Conservation (phyloP, 2,888 invertebrate genomes). For the Phyllotreta cruciferae region DNA sequence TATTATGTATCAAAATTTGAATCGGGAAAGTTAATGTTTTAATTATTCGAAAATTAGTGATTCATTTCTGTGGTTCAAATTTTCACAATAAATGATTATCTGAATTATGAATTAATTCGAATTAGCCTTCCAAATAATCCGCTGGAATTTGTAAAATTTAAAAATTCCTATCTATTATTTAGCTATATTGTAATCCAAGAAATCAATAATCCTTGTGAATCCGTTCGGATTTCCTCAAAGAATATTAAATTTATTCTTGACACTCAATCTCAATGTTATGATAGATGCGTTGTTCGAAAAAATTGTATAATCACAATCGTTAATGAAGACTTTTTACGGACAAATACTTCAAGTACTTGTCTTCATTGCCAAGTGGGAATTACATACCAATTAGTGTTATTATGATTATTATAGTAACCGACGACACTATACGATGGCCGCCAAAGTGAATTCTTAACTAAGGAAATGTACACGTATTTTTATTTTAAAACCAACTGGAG, state of each 20-base stretch:
- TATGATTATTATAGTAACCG: conserved; percentile 15
- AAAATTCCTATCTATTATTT: too few relatives aligned
- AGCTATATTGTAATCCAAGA: too few relatives aligned
- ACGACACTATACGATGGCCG: not conserved
- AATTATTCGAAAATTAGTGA: too few relatives aligned
- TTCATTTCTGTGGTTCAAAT: too few relatives aligned
- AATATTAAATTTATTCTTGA: conserved; percentile 10
- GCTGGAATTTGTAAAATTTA: too few relatives aligned
- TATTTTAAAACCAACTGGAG: not conserved
- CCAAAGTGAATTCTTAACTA: conserved; percentile 17
- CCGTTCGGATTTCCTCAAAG: not conserved
- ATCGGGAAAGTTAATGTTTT: too few relatives aligned
- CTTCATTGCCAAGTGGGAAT: conserved; percentile 21
- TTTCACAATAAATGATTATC: too few relatives aligned
- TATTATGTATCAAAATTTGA: too few relatives aligned
- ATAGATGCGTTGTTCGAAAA: conserved; percentile 4
- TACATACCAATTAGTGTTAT: conserved; percentile 22
- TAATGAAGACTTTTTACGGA: conserved; percentile 22
- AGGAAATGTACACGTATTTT: conserved; percentile 9
- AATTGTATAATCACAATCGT: conserved; percentile 18
- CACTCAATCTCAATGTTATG: conserved; percentile 11
- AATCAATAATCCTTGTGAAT: not conserved
- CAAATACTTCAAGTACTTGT: conserved; percentile 18
- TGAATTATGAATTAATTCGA: too few relatives aligned
- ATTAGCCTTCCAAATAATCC: too few relatives aligned